These are phyloP conservation scores for Gymnothorax javanicus DNA, from an alignment of 2,797 vertebrate species.

Conservation along the genomic window DNA sequence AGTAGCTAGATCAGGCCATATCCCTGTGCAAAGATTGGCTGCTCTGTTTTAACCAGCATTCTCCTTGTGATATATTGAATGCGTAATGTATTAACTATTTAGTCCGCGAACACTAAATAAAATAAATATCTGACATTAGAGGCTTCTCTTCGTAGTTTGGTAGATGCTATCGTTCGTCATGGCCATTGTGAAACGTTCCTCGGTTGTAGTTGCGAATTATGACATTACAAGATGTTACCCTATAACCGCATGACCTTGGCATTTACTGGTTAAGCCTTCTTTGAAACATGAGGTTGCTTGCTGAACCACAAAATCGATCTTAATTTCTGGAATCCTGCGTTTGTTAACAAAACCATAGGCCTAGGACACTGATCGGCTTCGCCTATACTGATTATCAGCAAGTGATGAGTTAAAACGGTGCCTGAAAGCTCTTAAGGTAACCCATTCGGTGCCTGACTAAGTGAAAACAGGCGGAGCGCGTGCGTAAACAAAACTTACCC, in stretches of 20 bases:
- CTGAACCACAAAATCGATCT: background rate
- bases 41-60: background rate
- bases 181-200: conserved; percentile 22
- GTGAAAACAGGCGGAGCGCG: background rate
- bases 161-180: conserved; percentile 32
- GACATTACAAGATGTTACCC: background rate
- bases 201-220: background rate
- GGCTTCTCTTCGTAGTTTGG: conserved; percentile 31
- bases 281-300: background rate
- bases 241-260: background rate
- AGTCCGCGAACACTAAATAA: background rate
- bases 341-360: background rate
- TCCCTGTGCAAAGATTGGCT: background rate
- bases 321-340: background rate
- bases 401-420: background rate
- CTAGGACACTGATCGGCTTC: background rate
- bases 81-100: conserved; percentile 23
- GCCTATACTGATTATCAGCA: background rate
- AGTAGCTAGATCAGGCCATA: background rate
- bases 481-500: background rate
- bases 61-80: conserved; percentile 34
- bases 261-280: background rate
- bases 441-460: background rate
- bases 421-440: background rate
- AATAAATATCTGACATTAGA: background rate